Conservation (phyloP, 2,797 vertebrate genomes). For the Hafferia zeledoni region DNA sequence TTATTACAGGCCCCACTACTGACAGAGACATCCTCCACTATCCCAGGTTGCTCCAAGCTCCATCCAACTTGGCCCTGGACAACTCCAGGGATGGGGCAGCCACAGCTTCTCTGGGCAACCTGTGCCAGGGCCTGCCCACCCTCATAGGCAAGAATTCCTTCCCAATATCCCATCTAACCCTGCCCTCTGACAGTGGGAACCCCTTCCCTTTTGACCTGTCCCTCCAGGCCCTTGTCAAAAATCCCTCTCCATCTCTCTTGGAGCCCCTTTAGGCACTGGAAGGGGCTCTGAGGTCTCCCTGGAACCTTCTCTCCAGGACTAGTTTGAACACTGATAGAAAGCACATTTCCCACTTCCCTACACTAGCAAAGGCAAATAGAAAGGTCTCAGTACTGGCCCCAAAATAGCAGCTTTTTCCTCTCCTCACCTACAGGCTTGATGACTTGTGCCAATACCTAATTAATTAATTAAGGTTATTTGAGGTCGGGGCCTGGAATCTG, state of each 20-base stretch:
- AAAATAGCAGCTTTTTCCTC: not conserved
- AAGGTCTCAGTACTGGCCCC: not conserved
- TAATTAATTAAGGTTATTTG: conserved; percentile 57
- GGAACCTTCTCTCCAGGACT: not conserved
- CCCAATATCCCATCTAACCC: not conserved
- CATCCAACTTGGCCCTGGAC: rapidly evolving
- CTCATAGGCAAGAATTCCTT: not conserved
- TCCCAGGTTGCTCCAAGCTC: not conserved
- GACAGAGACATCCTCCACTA: not conserved
- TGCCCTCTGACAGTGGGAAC: not conserved
- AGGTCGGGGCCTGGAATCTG: not conserved
- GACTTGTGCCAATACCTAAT: not conserved
- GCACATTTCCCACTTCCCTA: not conserved
- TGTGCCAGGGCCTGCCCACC: rapidly evolving
- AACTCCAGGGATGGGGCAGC: not conserved
- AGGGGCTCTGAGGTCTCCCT: not conserved
- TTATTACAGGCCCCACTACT: rapidly evolving
- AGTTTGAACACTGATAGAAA: not conserved
- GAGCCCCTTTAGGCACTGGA: not conserved
- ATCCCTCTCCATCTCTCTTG: not conserved
- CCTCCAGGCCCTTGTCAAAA: not conserved
- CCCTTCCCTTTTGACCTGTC: not conserved
- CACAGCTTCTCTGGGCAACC: not conserved
- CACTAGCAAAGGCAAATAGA: not conserved
- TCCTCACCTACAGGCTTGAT: not conserved